Evolutionary conservation across 2,797 vertebrate species (phyloP), one percentile per base, ranked within the genome.

Genomic region (Arnoldichthys spilopterus): DNA sequence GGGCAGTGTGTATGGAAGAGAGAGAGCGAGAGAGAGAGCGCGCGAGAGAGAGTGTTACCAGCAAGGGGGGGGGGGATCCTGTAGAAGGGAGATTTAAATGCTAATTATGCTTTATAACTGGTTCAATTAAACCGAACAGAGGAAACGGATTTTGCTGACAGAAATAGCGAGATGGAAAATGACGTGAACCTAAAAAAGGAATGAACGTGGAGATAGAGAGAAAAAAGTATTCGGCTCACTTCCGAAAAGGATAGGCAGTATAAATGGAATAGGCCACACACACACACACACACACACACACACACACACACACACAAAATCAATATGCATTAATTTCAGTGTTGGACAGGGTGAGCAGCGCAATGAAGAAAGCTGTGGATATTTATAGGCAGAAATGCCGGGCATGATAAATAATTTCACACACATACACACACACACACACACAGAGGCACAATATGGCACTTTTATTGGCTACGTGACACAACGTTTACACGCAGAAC

Each of bases 71-170:
- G 86, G 80, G 87, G 77, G 80, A 85, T 86, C 90, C 88, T 87
- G 90, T 85, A 83, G 87, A 85, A 87, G 87, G 90, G 85, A 92
- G 85, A 92, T 91, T 92, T 90, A 94, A 94, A 93, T 93, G 92
- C 90, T 94, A 93, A 95, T 94, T 93, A 90, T 90, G 88, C 78
- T 83, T 89, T 86, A 87, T 81, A 89, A 91, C 45, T 59, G 82
- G 84, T 88, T 91, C 89, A 92, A 92, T 92, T 93, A 90, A 92
- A 92, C 49, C 85, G 89, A 83, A 90, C 86, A 80, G 83, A 74
- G 76, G 85, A 67, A 87, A 90, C 87, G 83, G 80, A 88, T 89
- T 92, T 86, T 88, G 86, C 88, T 74, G 74, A 88, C 84, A 77
- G 82, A 89, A 91, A 92, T 81, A 91, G 86, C 82, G 86, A 87